Conservation (phyloP, 2,797 vertebrate species). For the Pseudotriccus pelzelni region DNA sequence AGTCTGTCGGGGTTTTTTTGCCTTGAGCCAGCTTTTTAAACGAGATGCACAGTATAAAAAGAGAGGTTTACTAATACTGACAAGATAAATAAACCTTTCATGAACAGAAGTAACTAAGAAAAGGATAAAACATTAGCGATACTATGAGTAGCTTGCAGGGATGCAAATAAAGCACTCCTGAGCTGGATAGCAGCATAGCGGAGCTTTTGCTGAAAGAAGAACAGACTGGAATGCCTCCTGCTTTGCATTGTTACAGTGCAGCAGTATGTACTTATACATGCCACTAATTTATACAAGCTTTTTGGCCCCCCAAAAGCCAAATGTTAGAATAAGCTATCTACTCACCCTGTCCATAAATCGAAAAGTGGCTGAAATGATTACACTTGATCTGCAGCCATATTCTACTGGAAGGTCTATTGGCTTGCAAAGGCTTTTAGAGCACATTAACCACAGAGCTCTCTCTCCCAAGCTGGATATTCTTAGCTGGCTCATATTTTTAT, state of each 20-base stretch:
- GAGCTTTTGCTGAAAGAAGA: not conserved
- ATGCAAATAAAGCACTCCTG: not conserved
- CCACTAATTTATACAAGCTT: conserved; percentile 40
- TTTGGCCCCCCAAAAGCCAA: not conserved
- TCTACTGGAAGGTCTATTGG: conserved; percentile 24
- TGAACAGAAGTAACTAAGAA: not conserved
- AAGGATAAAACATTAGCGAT: not conserved
- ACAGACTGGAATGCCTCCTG: not conserved
- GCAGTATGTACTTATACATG: conserved; percentile 20
- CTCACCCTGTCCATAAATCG: not conserved
- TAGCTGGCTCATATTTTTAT: conserved; percentile 9
- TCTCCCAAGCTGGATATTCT: not conserved
- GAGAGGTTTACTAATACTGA: not conserved
- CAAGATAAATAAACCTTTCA: not conserved
- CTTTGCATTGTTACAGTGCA: not conserved
- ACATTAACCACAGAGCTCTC: not conserved
- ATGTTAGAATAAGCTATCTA: conserved; percentile 38
- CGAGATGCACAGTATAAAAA: not conserved
- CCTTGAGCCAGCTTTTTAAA: not conserved
- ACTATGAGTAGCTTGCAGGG: not conserved
- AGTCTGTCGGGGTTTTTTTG: not conserved
- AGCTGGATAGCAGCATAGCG: not conserved
- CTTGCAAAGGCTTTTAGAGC: not conserved
- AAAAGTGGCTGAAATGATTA: conserved; percentile 34
- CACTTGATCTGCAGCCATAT: not conserved